These are phyloP conservation scores for Merops nubicus DNA, from an alignment of 2,113 vertebrate genomes.

Conservation along the genomic window DNA sequence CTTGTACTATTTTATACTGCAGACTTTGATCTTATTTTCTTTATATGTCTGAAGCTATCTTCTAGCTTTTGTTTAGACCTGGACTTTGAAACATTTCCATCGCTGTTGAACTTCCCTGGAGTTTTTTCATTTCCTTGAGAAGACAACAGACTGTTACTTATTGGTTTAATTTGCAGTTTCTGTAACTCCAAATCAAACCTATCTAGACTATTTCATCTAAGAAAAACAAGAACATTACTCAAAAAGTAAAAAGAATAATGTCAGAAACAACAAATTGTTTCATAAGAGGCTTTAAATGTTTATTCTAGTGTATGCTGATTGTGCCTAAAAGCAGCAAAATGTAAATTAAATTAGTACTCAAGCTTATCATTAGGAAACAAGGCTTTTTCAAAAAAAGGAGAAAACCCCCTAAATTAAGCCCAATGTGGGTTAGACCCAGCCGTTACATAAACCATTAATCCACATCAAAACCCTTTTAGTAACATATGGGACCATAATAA, in stretches of 20 bases:
- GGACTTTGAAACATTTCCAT: neutral
- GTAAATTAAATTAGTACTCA: conserved; percentile 64
- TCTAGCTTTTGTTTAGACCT: neutral
- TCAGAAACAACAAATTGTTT: conserved; percentile 11
- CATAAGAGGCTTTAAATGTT: conserved; percentile 22
- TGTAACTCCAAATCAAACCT: conserved; percentile 60
- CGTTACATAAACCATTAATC: conserved; percentile 58
- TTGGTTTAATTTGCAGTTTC: conserved; percentile 58
- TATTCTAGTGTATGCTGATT: neutral
- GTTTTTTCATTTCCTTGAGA: neutral
- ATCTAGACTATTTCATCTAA: conserved; percentile 45
- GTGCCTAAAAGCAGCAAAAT: conserved; percentile 9
- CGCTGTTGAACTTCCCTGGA: neutral
- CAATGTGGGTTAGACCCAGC: conserved; percentile 6
- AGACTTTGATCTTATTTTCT: neutral
- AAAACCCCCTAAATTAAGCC: conserved; percentile 37
- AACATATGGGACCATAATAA: conserved; percentile 56
- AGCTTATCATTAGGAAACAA: conserved; percentile 42
- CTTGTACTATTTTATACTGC: neutral
- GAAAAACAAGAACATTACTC: neutral
- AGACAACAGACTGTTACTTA: neutral
- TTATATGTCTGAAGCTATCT: neutral
- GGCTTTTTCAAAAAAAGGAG: neutral
- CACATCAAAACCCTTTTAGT: conserved; percentile 31
- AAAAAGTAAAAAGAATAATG: neutral